These are phyloP conservation scores for Varanus komodoensis DNA, from an alignment of 2,113 vertebrate genomes.

Conservation along the genomic window DNA sequence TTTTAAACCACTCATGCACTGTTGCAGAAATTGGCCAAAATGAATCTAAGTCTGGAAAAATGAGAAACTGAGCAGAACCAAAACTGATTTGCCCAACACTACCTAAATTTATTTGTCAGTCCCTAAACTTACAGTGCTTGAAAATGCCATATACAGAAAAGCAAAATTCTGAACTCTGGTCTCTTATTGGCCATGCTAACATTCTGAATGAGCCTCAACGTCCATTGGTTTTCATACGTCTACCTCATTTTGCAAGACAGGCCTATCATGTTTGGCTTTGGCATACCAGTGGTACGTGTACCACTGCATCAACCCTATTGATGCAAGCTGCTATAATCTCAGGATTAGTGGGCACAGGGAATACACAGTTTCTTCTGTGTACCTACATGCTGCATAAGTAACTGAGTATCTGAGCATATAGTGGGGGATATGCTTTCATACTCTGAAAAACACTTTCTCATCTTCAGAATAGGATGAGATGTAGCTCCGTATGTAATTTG, in stretches of 20 bases:
- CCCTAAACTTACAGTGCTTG: not conserved
- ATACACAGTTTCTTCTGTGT: not conserved
- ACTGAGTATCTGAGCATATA: not conserved
- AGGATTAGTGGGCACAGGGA: not conserved
- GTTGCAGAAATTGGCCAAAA: no score
- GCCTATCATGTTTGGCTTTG: not conserved
- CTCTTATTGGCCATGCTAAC: not conserved
- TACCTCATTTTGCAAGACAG: not conserved
- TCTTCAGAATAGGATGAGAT: not conserved
- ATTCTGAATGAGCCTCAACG: fast-evolving
- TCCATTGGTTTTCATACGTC: not conserved
- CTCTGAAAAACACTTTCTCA: not conserved
- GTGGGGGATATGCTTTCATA: not conserved
- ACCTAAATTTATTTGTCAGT: no score
- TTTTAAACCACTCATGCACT: no score
- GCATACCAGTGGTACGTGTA: fast-evolving
- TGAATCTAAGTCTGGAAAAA: no score
- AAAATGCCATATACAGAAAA: fast-evolving
- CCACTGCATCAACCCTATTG: not conserved
- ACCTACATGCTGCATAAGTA: not conserved
- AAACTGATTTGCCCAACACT: no score
- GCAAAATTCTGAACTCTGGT: fast-evolving
- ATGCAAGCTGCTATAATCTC: not conserved
- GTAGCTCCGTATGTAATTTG: fast-evolving
- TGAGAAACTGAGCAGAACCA: no score